These are phyloP conservation scores for Clarias batrachus DNA, from an alignment of 2,113 vertebrate genomes.

Conservation along the genomic window DNA sequence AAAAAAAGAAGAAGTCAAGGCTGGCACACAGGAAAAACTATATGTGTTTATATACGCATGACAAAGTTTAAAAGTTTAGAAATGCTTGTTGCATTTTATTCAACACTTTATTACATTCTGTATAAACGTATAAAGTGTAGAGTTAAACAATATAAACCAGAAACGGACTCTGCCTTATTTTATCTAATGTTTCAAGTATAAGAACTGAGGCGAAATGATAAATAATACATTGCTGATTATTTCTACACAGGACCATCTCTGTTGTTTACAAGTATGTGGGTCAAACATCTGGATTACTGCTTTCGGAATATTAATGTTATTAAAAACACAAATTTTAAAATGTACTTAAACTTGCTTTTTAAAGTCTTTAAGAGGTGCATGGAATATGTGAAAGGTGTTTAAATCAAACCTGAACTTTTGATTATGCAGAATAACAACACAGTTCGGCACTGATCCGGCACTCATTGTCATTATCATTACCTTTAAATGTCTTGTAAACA, in stretches of 20 bases:
- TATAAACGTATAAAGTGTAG: neutral
- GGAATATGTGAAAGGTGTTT: neutral
- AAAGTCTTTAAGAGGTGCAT: neutral
- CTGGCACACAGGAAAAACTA: constrained; percentile 10
- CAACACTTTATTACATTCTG: neutral
- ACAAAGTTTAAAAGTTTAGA: neutral
- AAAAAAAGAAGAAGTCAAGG: neutral
- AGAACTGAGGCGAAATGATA: neutral
- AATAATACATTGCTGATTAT: neutral
- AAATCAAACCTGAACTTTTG: no score
- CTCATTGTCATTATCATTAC: no score
- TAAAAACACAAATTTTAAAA: neutral
- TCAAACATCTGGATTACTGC: neutral
- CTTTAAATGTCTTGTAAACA: no score
- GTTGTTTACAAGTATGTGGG: neutral
- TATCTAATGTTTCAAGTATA: neutral
- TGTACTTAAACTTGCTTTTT: neutral
- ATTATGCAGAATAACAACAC: no score
- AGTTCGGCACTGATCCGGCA: no score
- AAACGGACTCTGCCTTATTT: neutral
- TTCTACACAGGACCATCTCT: neutral
- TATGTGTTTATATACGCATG: neutral
- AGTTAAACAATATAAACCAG: neutral
- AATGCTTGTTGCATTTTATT: neutral
- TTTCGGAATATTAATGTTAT: neutral